Base-by-base conservation (phyloP, 92 coral and sea anemone genomes). In the Micromussa lordhowensis region DNA sequence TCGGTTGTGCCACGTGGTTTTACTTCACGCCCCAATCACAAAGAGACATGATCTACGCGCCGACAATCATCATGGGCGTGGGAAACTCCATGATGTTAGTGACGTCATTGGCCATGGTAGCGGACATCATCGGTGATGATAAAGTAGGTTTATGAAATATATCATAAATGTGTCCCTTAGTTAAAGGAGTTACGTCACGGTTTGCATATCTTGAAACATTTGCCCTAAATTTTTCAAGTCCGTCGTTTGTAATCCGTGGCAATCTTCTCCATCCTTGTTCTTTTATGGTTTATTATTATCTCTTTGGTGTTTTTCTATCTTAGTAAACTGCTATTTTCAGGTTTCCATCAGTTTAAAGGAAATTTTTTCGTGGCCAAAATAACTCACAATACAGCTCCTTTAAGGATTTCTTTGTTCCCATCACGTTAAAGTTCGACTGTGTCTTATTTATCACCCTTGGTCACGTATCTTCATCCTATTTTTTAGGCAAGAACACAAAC, bases 71-170 rank as follows among this genome's bases (percentile, higher is more conserved):
- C 59, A 86, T 91, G 83, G 98, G 98, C 59, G 88, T 88, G 44
- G 96, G 98, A 75, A 91, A 90, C 80, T 95, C 98, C 28, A 75
- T 95, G 24, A 92, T 95, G 98, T 51, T 95, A 70, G 98, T 95
- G 94, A 92, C 96, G 84, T 95, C 98, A 79, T 58, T 95, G 49
- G 96, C 95, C 78, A 94, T 95, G 96, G 96, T 95, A 2, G 96
- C 96, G 54, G 96, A 94, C 5, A 89, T 94, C 36, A 95, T 95
- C 40, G 98, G 98, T 21, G 92, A 92, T n/a, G 96, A 95, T 55
- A 95, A 95, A 90, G 95, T 92, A 57, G 7, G 87, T 86, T 44
- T 26, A n/a, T n/a, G n/a, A n/a, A n/a, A n/a, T 16, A 53, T 16
- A 53, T 53, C 57, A 17, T 15, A 4, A 57, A 57, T 57, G 15